Evolutionary conservation across 2,797 vertebrate genomes (phyloP), one percentile per base, ranked within the genome.

Genomic region (Remorina albescens): DNA sequence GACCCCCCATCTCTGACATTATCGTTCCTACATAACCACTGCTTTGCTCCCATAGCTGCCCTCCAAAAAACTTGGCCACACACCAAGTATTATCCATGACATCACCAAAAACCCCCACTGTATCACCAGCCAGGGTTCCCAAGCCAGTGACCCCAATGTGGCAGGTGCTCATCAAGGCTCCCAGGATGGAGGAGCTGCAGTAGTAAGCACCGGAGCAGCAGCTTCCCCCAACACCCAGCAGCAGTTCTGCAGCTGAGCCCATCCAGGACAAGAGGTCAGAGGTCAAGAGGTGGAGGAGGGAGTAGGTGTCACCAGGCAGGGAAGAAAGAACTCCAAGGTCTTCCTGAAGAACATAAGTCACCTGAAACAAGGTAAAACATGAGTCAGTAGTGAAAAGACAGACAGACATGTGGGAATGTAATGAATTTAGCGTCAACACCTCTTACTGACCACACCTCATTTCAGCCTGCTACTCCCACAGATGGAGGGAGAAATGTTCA

Each of bases 291-390:
- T 91, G 80, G 58, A 94, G 6, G 23, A 95, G 26, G 11, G 83
- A 80, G 70, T 71, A 67, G 19, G 86, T 89, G 18, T 94, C 89
- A 41, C 82, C 83, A 4, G 94, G 94, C 19, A 95, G 62, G 0
- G 88, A 41, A 1, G 82, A 72, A 13, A 95, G 88, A 44, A 95
- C 88, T 6, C 82, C 86, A 1, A 94, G 68, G 34, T 95, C 93
- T 55, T 95, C 92, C 66, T 90, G 91, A 49, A 95, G 76, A 67
- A 95, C 71, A 1, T 94, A 93, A 0, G 60, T 61, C 32, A 94
- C 82, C 92, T 95, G 85, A 62, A 59, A 32, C 2, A 47, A 83
- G 41, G 79, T 6, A 39, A 67, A 46, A 80, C 18, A 78, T 6
- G 15, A 7, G 6, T 54, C 0, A 21, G 21, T 36, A 6, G 54